Conservation (phyloP, 1,140 invertebrate genomes). For the Temnothorax curvispinosus region DNA sequence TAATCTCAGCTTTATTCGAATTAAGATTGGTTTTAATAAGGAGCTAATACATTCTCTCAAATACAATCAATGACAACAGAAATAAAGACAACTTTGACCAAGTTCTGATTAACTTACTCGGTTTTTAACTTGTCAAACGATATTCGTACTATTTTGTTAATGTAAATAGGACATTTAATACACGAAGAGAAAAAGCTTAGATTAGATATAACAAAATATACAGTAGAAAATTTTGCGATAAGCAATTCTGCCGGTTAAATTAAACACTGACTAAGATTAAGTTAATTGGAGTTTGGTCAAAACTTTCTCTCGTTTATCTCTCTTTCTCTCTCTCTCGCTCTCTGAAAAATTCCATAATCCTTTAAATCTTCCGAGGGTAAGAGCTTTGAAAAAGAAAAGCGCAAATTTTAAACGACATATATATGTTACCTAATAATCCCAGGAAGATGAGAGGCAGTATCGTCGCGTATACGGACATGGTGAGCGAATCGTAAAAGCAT, state of each 20-base stretch:
- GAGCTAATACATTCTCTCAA: neutral
- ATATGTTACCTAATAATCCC: slow-evolving; percentile 81
- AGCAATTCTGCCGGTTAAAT: neutral
- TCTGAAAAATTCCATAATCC: neutral
- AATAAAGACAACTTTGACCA: neutral
- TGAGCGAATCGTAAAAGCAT: slow-evolving; percentile 82
- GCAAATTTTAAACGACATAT: neutral
- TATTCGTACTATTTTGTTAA: neutral
- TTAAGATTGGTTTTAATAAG: neutral
- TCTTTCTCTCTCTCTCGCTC: neutral
- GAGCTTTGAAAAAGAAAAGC: neutral
- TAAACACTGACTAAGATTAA: neutral
- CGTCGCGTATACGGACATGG: slow-evolving; percentile 80
- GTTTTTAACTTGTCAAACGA: neutral
- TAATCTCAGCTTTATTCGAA: neutral
- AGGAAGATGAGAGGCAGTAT: slow-evolving; percentile 81
- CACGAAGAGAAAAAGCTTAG: neutral
- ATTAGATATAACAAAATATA: neutral
- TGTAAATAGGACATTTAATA: neutral
- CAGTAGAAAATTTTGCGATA: neutral
- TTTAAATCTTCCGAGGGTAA: neutral
- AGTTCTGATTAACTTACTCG: neutral
- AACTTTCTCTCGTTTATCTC: neutral
- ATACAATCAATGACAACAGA: neutral
- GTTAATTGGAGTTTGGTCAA: neutral